Conservation (phyloP, 2,797 vertebrate genomes). For the Syncerus caffer region DNA sequence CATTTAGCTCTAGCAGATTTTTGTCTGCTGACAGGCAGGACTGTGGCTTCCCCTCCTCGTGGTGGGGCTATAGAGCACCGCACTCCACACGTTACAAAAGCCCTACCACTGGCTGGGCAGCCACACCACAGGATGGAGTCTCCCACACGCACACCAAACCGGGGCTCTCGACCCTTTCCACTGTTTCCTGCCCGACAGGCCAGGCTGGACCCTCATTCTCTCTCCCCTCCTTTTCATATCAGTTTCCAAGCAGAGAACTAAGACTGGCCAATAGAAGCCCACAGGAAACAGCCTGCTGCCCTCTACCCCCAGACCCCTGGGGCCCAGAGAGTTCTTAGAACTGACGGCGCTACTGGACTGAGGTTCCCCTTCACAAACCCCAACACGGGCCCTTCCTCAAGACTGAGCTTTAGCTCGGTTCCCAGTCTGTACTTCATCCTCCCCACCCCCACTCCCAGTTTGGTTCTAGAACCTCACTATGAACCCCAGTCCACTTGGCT, state of each 20-base stretch:
- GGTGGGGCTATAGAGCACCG: accelerated
- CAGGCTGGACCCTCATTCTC: neutral
- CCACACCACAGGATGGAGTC: no score
- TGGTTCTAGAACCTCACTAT: neutral
- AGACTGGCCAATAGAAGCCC: neutral
- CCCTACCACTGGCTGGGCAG: neutral
- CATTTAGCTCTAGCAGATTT: neutral
- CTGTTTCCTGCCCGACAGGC: neutral
- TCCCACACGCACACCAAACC: neutral
- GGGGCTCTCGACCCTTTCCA: neutral
- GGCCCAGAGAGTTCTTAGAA: neutral
- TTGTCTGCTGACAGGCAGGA: neutral
- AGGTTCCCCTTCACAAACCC: neutral
- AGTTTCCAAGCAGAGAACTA: neutral
- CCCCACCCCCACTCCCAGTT: neutral
- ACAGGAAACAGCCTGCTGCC: neutral
- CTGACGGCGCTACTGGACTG: neutral
- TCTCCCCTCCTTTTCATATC: neutral
- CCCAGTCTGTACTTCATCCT: neutral
- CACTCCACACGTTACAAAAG: accelerated
- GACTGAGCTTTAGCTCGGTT: neutral
- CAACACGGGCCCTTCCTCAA: neutral
- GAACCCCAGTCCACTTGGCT: neutral
- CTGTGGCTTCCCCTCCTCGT: neutral
- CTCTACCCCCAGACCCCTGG: no score